A percentile compares a stretch with the other conserved stretches of the same genome.
Evolutionary conservation across 2,888 invertebrate genomes (phyloP).

Genomic region (Apamea crenata): DNA sequence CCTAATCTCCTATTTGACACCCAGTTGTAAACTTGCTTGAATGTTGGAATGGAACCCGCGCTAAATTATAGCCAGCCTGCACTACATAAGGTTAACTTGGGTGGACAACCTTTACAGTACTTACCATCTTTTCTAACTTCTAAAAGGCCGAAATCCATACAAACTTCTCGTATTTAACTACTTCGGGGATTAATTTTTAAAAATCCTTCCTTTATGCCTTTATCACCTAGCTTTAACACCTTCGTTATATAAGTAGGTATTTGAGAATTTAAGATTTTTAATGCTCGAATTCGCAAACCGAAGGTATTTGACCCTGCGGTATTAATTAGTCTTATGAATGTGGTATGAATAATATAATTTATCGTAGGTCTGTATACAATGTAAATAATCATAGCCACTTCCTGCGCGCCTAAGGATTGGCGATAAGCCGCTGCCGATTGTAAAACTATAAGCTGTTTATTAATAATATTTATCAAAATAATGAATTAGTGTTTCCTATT

Average conservation of each 20-base stretch:
- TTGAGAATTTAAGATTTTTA: not conserved
- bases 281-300: not conserved
- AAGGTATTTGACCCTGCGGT: not conserved
- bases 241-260: not conserved
- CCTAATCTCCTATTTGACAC: too few relatives aligned
- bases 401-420: conserved; percentile 36
- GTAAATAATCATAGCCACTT: conserved; percentile 34
- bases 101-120: too few relatives aligned
- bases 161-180: not conserved
- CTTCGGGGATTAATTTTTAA: not conserved
- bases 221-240: too few relatives aligned
- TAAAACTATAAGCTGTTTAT: conserved; percentile 29
- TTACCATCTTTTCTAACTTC: not conserved
- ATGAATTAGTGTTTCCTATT: conserved; percentile 1
- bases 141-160: not conserved
- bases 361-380: not conserved
- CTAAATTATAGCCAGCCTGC: too few relatives aligned
- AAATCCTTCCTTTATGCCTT: too few relatives aligned
- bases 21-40: too few relatives aligned
- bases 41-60: too few relatives aligned
- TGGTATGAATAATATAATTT: not conserved
- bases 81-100: too few relatives aligned
- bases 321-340: not conserved
- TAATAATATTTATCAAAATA: not conserved
- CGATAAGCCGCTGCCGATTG: conserved; percentile 32